These are phyloP conservation scores for Castor canadensis DNA, from an alignment of 2,113 vertebrate species.

Conservation along the genomic window DNA sequence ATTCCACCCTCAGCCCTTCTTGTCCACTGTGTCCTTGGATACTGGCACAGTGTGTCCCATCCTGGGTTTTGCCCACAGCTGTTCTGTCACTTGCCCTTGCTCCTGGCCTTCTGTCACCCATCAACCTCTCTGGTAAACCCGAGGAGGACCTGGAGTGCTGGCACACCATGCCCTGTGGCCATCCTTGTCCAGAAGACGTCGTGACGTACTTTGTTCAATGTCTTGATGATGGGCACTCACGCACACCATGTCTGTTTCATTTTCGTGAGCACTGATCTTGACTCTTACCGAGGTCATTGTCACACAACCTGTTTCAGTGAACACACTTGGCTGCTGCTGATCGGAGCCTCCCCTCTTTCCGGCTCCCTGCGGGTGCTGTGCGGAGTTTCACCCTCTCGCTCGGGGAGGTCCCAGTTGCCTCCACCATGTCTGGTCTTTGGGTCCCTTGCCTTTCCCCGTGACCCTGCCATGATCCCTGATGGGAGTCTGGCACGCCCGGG, in stretches of 20 bases:
- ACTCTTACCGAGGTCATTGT: not conserved
- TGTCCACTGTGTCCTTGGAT: not conserved
- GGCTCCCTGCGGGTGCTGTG: not conserved
- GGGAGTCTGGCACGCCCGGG: no score
- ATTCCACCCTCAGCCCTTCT: no score
- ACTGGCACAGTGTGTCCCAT: not conserved
- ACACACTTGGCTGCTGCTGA: not conserved
- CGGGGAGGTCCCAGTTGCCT: not conserved
- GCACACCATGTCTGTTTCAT: not conserved
- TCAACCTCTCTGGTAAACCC: not conserved
- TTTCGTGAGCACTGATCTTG: not conserved
- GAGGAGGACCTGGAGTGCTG: no score
- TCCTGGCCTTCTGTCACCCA: no score
- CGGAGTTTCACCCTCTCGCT: not conserved
- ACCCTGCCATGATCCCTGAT: rapidly evolving
- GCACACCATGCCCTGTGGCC: not conserved
- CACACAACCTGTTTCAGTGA: no score
- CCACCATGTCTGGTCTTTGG: not conserved
- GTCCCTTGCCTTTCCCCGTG: no score
- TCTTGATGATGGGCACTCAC: not conserved
- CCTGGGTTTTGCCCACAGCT: not conserved
- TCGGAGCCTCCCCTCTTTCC: not conserved
- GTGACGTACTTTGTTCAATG: not conserved
- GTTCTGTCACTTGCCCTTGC: not conserved
- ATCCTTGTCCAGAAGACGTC: not conserved